A percentile compares a stretch with the other conserved stretches of the same genome.
phyloP scores from a whole-genome alignment of 2,888 invertebrate genomes.

The Xestia sexstrigata region DNA sequence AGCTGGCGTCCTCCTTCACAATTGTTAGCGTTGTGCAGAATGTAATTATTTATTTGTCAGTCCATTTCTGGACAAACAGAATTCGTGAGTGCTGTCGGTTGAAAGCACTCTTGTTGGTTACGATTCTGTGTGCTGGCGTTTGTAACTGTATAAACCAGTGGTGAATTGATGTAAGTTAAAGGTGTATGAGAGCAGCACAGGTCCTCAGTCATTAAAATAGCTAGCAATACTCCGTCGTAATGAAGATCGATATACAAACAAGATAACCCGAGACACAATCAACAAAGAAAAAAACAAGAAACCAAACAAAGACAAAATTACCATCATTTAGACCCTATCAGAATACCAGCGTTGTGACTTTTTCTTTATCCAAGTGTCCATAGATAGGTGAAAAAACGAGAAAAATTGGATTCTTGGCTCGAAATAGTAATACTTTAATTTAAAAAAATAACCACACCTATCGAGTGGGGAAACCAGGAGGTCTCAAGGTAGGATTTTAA shows the following conservation, averaged over 20 bases:
- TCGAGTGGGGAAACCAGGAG: too few species aligned
- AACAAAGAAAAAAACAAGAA: background rate
- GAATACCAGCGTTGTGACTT: too few species aligned
- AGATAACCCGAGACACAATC: background rate
- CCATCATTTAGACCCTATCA: too few species aligned
- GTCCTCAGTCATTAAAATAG: background rate
- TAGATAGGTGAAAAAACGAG: too few species aligned
- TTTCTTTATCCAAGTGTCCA: too few species aligned
- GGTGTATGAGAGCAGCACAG: background rate
- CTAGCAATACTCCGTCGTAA: background rate
- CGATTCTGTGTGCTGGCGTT: background rate
- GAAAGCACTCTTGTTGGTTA: background rate
- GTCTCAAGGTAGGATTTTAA: too few species aligned
- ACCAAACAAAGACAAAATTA: background rate
- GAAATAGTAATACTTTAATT: too few species aligned
- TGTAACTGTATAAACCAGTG: background rate
- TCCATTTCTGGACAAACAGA: slow-evolving; percentile 34
- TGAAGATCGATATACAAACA: background rate
- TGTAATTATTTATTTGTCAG: slow-evolving; percentile 34
- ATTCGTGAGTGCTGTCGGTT: slow-evolving; percentile 18
- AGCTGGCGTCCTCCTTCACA: background rate
- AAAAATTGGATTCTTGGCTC: too few species aligned
- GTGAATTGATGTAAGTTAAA: background rate
- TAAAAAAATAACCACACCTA: too few species aligned
- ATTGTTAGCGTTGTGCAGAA: background rate